Conservation (phyloP, 2,888 invertebrate species). For the Isoperla grammatica region DNA sequence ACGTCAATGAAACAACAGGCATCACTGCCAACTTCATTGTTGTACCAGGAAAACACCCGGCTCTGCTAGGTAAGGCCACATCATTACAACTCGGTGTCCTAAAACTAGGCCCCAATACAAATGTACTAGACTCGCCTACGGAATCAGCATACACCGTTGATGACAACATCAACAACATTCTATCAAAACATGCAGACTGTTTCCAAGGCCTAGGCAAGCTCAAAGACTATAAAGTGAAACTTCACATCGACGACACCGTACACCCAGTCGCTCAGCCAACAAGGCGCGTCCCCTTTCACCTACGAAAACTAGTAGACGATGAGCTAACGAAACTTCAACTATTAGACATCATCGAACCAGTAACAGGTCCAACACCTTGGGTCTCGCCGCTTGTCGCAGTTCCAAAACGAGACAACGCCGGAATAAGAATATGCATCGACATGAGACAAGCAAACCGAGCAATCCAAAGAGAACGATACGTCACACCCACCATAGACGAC, state of each 20-base stretch:
- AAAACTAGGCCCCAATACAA: too few species aligned
- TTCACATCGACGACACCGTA: neutral
- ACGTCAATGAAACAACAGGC: too few species aligned
- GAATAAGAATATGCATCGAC: neutral
- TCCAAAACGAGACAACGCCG: neutral
- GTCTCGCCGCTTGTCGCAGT: neutral
- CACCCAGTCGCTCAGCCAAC: neutral
- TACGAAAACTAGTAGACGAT: neutral
- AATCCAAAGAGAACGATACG: neutral
- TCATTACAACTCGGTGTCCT: too few species aligned
- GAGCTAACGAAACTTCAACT: neutral
- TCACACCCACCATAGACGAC: constrained; percentile 9
- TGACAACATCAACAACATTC: too few species aligned
- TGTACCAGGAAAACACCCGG: too few species aligned
- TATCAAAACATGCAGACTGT: too few species aligned
- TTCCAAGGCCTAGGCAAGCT: neutral
- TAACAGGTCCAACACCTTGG: constrained; percentile 1
- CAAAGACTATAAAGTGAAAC: neutral
- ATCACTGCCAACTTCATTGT: too few species aligned
- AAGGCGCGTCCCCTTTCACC: neutral
- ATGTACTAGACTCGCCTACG: too few species aligned
- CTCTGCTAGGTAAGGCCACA: too few species aligned
- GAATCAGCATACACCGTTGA: too few species aligned
- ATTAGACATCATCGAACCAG: neutral
- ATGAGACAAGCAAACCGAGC: neutral